phyloP scores from a whole-genome alignment of 1,140 invertebrate species.

The Phortica variegata region DNA sequence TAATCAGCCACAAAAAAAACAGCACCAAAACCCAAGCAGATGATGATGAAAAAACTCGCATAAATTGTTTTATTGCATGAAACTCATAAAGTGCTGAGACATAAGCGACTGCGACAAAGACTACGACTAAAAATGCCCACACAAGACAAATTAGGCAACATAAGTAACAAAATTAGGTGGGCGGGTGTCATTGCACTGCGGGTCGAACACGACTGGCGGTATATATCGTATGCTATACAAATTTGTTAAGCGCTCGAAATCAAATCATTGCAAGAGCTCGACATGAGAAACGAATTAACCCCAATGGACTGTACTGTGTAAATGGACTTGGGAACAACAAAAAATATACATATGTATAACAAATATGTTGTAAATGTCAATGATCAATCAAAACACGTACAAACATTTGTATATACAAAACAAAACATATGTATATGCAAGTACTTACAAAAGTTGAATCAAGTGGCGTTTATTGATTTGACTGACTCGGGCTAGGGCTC shows the following conservation, averaged over 20 bases:
- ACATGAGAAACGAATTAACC: slow-evolving; percentile 17
- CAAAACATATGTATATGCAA: neutral
- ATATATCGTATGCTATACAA: neutral
- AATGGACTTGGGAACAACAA: slow-evolving; percentile 29
- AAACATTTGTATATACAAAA: slow-evolving; percentile 9
- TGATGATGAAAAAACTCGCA: neutral
- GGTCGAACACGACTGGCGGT: neutral
- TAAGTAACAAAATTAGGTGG: slow-evolving; percentile 43
- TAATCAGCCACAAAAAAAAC: neutral
- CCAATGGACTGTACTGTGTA: slow-evolving; percentile 27
- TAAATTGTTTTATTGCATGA: slow-evolving; percentile 48
- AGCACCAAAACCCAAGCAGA: neutral
- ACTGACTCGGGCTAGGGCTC: slow-evolving; percentile 13
- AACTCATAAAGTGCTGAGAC: slow-evolving; percentile 33
- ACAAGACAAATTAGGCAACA: slow-evolving; percentile 19
- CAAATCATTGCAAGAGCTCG: slow-evolving; percentile 22
- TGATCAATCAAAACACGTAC: slow-evolving; percentile 40
- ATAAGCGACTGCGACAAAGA: slow-evolving; percentile 19
- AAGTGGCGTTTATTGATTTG: slow-evolving; percentile 36
- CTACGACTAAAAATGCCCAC: slow-evolving; percentile 31
- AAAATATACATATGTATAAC: slow-evolving; percentile 14
- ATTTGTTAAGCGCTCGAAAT: slow-evolving; percentile 30
- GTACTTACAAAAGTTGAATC: slow-evolving; percentile 5
- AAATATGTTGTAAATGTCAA: slow-evolving; percentile 55
- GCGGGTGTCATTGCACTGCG: slow-evolving; percentile 30